These are phyloP conservation scores for Apis laboriosa DNA, from an alignment of 1,140 invertebrate genomes.

Conservation along the genomic window DNA sequence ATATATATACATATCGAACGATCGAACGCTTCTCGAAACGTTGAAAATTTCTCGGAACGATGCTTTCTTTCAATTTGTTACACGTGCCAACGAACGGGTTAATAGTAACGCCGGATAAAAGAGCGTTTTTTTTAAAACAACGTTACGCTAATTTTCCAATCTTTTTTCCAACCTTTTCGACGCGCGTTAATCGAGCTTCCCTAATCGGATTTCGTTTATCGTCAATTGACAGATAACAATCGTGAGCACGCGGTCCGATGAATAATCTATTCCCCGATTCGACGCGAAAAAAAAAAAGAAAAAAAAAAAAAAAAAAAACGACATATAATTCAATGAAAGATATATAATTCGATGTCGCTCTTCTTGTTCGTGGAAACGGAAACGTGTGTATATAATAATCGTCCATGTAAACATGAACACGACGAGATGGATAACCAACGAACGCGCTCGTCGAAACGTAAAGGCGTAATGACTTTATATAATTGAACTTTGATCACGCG, in stretches of 20 bases:
- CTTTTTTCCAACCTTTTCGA: no score
- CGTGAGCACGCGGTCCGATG: not conserved
- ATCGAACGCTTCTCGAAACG: not conserved
- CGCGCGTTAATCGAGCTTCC: not conserved
- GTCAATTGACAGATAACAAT: not conserved
- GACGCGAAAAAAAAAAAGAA: not conserved
- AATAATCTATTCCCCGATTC: not conserved
- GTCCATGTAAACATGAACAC: not conserved
- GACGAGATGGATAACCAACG: not conserved
- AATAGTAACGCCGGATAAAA: not conserved
- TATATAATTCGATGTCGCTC: not conserved
- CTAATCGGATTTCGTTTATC: not conserved
- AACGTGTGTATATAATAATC: not conserved
- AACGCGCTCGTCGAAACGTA: not conserved
- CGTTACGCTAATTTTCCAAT: not conserved
- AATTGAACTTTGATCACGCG: conserved; percentile 36
- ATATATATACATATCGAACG: not conserved
- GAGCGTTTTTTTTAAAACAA: not conserved
- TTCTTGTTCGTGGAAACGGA: not conserved
- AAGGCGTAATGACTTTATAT: conserved; percentile 9
- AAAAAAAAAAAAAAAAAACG: not conserved
- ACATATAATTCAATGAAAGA: not conserved
- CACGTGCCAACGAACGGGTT: not conserved
- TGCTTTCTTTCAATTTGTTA: not conserved
- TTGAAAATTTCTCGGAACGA: not conserved